Evolutionary conservation across 2,888 invertebrate species (phyloP).

Genomic region (Abscondita cerata): DNA sequence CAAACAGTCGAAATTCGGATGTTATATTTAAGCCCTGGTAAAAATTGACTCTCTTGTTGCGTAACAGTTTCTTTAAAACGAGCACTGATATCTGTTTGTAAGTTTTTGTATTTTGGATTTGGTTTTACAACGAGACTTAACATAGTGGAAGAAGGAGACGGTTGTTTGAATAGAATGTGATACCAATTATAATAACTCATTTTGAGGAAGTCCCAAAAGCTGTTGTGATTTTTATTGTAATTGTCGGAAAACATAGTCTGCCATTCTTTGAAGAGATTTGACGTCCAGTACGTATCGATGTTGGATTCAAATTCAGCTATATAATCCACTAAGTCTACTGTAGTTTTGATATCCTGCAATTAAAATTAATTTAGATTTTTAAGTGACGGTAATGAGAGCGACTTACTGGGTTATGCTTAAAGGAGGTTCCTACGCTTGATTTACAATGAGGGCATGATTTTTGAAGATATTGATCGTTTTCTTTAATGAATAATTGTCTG

Average conservation of each 20-base stretch:
- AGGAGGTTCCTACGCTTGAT: constrained; percentile 48
- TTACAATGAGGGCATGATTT: constrained; percentile 51
- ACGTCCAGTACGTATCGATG: too few relatives aligned
- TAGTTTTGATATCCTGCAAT: too few relatives aligned
- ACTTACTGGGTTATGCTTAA: constrained; percentile 28
- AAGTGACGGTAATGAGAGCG: too few relatives aligned
- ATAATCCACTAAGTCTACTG: too few relatives aligned
- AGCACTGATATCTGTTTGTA: constrained; percentile 48
- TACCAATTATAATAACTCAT: too few relatives aligned
- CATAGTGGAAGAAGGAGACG: constrained; percentile 36
- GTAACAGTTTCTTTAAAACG: constrained; percentile 44
- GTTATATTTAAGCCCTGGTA: constrained; percentile 42
- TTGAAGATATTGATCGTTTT: constrained; percentile 45
- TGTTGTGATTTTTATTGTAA: too few relatives aligned
- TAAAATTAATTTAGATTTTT: too few relatives aligned
- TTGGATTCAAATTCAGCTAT: too few relatives aligned
- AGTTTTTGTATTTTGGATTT: constrained; percentile 46
- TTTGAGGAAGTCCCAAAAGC: too few relatives aligned
- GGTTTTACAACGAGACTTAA: constrained; percentile 33
- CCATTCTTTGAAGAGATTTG: too few relatives aligned
- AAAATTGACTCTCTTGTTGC: constrained; percentile 33
- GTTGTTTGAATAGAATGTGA: constrained; percentile 17
- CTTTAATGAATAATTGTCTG: constrained; percentile 51
- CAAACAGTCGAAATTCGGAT: constrained; percentile 48
- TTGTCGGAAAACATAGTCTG: too few relatives aligned